These are phyloP conservation scores for Gasteruption jaculator DNA, from an alignment of 2,888 invertebrate genomes.

Conservation along the genomic window DNA sequence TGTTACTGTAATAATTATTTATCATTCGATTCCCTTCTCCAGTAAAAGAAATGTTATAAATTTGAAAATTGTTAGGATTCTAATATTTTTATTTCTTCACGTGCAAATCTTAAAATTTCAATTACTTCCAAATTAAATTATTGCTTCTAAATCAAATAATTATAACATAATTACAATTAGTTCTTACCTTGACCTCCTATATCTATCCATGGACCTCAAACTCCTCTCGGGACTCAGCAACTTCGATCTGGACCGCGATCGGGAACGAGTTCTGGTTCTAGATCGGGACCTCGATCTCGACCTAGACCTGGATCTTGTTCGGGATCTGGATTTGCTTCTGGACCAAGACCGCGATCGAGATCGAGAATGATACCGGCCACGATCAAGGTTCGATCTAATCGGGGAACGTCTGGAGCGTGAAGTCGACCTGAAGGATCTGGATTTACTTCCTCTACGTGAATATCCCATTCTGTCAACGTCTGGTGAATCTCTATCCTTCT, in stretches of 20 bases:
- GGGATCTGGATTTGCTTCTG: slow-evolving; percentile 45
- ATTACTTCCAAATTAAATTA: slow-evolving; percentile 3
- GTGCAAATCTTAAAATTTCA: slow-evolving; percentile 4
- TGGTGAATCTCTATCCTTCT: slow-evolving; percentile 33
- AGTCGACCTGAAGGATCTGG: slow-evolving; percentile 26
- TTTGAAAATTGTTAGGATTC: slow-evolving; percentile 4
- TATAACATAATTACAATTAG: too few species aligned
- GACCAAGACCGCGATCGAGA: slow-evolving; percentile 42
- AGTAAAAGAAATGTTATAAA: neutral
- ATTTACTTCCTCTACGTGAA: slow-evolving; percentile 20
- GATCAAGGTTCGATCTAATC: slow-evolving; percentile 42
- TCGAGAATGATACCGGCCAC: slow-evolving; percentile 36
- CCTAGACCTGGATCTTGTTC: slow-evolving; percentile 26
- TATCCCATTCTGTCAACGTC: slow-evolving; percentile 32
- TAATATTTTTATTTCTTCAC: neutral
- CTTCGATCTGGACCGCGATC: slow-evolving; percentile 31
- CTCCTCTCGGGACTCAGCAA: slow-evolving; percentile 26
- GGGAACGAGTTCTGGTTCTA: slow-evolving; percentile 25
- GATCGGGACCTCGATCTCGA: slow-evolving; percentile 22
- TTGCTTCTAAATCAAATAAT: neutral
- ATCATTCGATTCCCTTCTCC: too few species aligned
- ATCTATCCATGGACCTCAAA: slow-evolving; percentile 27
- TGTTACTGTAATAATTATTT: too few species aligned
- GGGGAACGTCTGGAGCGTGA: slow-evolving; percentile 31
- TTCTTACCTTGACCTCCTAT: slow-evolving; percentile 37